Conservation (phyloP, 2,797 vertebrate genomes). For the Molossus alvarezi region DNA sequence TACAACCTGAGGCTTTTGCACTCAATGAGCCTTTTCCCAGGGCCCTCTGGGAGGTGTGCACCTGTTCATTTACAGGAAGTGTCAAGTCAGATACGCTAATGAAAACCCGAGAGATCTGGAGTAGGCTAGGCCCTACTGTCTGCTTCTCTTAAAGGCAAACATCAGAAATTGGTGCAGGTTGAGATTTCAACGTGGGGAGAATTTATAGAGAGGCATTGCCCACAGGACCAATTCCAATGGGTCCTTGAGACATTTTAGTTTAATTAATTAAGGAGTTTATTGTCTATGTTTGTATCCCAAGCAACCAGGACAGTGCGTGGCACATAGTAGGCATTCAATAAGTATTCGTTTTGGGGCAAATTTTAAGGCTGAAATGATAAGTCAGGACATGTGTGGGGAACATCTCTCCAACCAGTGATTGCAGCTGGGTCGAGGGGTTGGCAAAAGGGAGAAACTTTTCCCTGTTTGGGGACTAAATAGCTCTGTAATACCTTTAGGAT, state of each 20-base stretch:
- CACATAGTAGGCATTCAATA: background rate
- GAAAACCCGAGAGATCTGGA: background rate
- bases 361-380: background rate
- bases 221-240: background rate
- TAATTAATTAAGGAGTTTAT: background rate
- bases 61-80: background rate
- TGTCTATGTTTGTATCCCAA: background rate
- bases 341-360: background rate
- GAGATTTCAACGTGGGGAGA: background rate
- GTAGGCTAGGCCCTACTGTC: background rate
- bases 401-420: background rate
- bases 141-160: constrained; percentile 16
- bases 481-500: background rate
- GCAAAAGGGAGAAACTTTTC: background rate
- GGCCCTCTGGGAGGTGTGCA: background rate
- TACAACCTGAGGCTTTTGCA: background rate
- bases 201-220: background rate
- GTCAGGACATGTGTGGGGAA: background rate
- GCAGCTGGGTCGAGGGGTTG: background rate
- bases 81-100: background rate
- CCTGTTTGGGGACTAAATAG: background rate
- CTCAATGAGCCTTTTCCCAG: background rate
- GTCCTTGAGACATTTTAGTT: background rate
- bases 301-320: background rate
- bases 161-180: background rate